phyloP scores from a whole-genome alignment of 2,888 invertebrate genomes.

The Pemphredon lugubris region DNA sequence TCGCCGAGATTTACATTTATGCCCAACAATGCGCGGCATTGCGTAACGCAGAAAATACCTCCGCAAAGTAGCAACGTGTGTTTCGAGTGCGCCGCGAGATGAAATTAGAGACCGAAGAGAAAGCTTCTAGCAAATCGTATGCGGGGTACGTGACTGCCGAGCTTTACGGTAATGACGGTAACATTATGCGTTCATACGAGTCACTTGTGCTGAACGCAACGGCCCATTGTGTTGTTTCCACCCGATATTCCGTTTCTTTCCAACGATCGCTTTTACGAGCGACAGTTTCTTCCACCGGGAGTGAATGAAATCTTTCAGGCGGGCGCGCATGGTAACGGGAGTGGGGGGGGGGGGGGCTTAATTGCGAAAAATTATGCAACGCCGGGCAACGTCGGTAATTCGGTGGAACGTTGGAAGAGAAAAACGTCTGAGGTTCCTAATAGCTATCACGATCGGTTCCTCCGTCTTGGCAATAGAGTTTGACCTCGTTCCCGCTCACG shows the following conservation, averaged over 20 bases:
- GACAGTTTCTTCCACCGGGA: background rate
- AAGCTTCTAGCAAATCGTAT: conserved; percentile 11
- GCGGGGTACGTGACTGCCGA: conserved; percentile 22
- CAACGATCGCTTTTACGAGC: conserved; percentile 4
- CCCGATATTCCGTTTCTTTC: conserved; percentile 22
- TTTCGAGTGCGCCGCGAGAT: conserved; percentile 4
- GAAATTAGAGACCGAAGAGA: conserved; percentile 10
- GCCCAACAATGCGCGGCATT: background rate
- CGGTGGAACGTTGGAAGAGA: background rate
- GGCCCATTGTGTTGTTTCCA: conserved; percentile 4
- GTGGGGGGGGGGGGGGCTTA: background rate
- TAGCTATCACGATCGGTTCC: too few species aligned
- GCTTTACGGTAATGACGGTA: conserved; percentile 29
- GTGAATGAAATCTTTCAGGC: background rate
- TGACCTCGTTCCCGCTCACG: conserved; percentile 3
- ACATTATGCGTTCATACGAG: conserved; percentile 12
- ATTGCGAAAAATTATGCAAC: conserved; percentile 1
- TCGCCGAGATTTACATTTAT: background rate
- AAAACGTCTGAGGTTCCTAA: too few species aligned
- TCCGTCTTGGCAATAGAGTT: too few species aligned
- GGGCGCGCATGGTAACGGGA: too few species aligned
- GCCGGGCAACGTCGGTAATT: background rate
- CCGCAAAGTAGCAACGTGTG: background rate
- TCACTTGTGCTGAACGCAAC: conserved; percentile 6
- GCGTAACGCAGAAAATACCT: background rate